Evolutionary conservation across 2,113 vertebrate genomes (phyloP).

Genomic region (Himantopus leucocephalus): DNA sequence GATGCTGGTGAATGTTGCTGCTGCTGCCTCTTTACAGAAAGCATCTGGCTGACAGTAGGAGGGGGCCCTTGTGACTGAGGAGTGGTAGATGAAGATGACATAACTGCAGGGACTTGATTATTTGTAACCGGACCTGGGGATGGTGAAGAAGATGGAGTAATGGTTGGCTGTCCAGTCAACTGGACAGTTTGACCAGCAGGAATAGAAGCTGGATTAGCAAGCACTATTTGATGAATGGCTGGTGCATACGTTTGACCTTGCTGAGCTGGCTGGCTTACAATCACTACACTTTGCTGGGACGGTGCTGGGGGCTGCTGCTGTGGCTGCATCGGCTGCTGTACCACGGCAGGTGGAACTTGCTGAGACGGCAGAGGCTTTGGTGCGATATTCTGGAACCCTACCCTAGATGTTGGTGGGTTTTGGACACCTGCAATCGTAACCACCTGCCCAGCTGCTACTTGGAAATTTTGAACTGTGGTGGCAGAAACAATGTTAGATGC

Average conservation of each 20-base stretch:
- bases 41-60: constrained; percentile 90
- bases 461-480: constrained; percentile 87
- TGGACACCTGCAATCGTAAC: constrained; percentile 85
- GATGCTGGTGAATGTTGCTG: constrained; percentile 76
- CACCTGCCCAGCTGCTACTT: constrained; percentile 84
- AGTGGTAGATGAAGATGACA: constrained; percentile 78
- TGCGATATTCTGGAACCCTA: constrained; percentile 96
- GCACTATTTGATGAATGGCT: constrained; percentile 97
- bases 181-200: constrained; percentile 87
- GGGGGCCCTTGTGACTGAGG: constrained; percentile 86
- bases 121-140: constrained; percentile 78
- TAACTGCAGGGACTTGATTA: constrained; percentile 78
- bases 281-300: constrained; percentile 90
- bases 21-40: constrained; percentile 91
- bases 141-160: constrained; percentile 82
- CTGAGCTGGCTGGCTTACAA: constrained; percentile 89
- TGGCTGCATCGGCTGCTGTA: constrained; percentile 76
- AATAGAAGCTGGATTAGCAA: constrained; percentile 89
- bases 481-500: constrained; percentile 81
- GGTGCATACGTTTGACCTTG: constrained; percentile 89
- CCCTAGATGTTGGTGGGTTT: constrained; percentile 85
- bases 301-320: constrained; percentile 78
- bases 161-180: constrained; percentile 84
- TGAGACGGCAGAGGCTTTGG: constrained; percentile 91
- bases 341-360: constrained; percentile 75